Evolutionary conservation across 2,797 vertebrate species (phyloP), one percentile per base, ranked within the genome.

Genomic region (Amniataba percoides): DNA sequence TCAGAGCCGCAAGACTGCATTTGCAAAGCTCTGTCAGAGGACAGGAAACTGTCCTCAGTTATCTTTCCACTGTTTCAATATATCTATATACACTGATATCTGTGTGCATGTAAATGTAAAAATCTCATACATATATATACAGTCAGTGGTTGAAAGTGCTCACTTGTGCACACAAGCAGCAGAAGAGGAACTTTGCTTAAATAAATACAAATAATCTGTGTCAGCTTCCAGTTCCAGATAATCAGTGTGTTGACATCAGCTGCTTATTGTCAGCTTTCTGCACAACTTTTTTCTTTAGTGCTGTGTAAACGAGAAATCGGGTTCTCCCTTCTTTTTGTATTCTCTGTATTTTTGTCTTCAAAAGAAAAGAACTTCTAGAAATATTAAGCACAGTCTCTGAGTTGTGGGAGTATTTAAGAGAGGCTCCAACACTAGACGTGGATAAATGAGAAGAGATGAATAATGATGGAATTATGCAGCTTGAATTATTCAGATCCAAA

Each of bases 401-500:
- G 19, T 23, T 19, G 2, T 31, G 27, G 27, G 13, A 39, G 4
- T 61, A 43, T 61, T 71, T 34, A 52, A 18, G 25, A 27, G 43
- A 78, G 23, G 39, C 18, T 65, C 2, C 2, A 19, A 36, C 60
- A 0, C 56, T 34, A 16, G 49, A 58, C 9, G 16, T 8, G 62
- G n/a, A 65, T 48, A 68, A 82, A 63, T 34, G 10, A 62, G 53
- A 51, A 73, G 12, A 58, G n/a, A 59, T 21, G 34, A 66, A 77
- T 55, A 71, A 62, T 57, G 53, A 52, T 0, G 15, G n/a, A 21
- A 71, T 79, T 70, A 61, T 77, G 55, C 49, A 68, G 65, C 52
- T 27, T 19, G 25, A 80, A 74, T 81, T 49, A 76, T 81, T 71
- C 48, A 85, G 79, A 82, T 58, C 56, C 48, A 64, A 66, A 63